These are phyloP conservation scores for Monarcha castaneiventris DNA, from an alignment of 2,113 vertebrate genomes.

Conservation along the genomic window DNA sequence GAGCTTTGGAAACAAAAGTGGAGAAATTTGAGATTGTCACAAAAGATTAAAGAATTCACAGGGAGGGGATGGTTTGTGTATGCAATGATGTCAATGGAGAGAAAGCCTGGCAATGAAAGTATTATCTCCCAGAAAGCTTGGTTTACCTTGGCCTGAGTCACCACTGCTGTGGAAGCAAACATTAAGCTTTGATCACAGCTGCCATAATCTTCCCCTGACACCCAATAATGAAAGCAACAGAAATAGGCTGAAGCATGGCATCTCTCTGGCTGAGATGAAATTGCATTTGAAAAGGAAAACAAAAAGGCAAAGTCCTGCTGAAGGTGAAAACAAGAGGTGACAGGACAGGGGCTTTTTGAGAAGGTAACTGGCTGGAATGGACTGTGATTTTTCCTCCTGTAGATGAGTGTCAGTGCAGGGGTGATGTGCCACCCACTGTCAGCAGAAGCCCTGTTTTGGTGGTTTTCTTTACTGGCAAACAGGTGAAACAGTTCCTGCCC, in stretches of 20 bases:
- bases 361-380: neutral
- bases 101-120: neutral
- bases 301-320: neutral
- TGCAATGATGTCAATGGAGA: neutral
- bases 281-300: neutral
- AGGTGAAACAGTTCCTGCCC: neutral
- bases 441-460: neutral
- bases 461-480: neutral
- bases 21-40: neutral
- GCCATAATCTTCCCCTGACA: slow-evolving; percentile 6
- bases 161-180: neutral
- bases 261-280: neutral
- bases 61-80: neutral
- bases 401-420: neutral
- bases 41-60: neutral
- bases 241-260: neutral
- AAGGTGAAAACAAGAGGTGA: neutral
- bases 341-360: neutral
- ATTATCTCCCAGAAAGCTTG: neutral
- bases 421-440: neutral
- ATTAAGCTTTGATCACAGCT: slow-evolving; percentile 12
- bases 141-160: slow-evolving; percentile 25
- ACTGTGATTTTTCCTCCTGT: neutral
- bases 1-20: neutral
- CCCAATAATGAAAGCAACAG: neutral